Base-by-base conservation (phyloP, 2,888 invertebrate species). In the Liopterus haemorrhoidalis region DNA sequence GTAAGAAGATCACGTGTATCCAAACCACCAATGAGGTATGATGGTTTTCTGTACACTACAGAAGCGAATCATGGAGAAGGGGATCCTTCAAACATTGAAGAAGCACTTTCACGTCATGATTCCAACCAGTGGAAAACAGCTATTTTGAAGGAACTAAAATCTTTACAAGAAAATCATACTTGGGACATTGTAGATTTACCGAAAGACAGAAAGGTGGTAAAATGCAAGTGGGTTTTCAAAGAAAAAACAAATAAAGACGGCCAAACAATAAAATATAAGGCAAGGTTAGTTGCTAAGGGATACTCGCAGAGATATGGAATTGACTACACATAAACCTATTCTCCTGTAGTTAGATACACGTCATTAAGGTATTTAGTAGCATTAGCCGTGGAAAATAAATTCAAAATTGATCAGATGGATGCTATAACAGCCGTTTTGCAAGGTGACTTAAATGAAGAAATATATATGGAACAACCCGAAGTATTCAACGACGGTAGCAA, bases 341-440 rank as follows among this genome's bases (percentile, higher is more conserved):
- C 56, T 5, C 58, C 59, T 3, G 57, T 59, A 1, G 50, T 57
- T n/a, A 24, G 53, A 22, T 47, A 51, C 32, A 47, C 32, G 5
- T 51, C 56, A 2, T 44, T 60, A n/a, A 49, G 58, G 31, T 41
- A 47, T 24, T 40, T 61, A 16, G 36, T 57, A 16, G 56, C 57
- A 5, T 16, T 57, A n/a, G 55, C 56, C 5, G 54, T 46, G 1
- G 41, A 54, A 41, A 9, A 52, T 5, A 46, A 54, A 21, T 31
- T 57, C 5, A 39, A 54, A 12, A 46, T 58, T 20, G 46, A 54
- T 16, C 59, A 59, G 15, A 38, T 59, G 20, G 59, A 59, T 49
- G 59, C 59, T 3, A 46, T 41, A 5, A 57, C 59, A 8, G 60
- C 58, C 2, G 59, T 56, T 35, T 45, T 61, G 5, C 53, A 59